Base-by-base conservation (phyloP, 2,797 vertebrate genomes). In the Megaceryle alcyon region DNA sequence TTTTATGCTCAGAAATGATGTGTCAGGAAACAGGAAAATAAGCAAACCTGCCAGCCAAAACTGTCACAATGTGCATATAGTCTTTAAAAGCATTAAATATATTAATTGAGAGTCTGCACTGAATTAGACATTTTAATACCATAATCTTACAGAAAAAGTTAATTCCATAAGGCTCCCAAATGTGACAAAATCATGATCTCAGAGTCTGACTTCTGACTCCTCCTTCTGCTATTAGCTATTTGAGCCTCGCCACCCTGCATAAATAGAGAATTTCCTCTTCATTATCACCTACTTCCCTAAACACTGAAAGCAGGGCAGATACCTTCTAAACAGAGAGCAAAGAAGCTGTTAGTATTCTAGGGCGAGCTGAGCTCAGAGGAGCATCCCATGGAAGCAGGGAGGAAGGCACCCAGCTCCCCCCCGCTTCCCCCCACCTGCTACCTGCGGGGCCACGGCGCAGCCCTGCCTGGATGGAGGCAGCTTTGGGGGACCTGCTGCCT, bases 361-460 rank as follows among this genome's bases (percentile, higher is more conserved):
- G 46, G 14, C 0, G 2, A 69, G 29, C 37, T 16, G 29, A 31
- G 8, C 49, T 39, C 29, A 57, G 14, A 43, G 4, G 7, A 71
- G 39, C 31, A 57, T 64, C 17, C 63, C 25, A 3, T 12, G n/a
- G 48, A 17, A 48, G 44, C 0, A 1, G 37, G 8, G 56, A 35
- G 64, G 60, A 31, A 66, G 56, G 60, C 35, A 51, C 25, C 3
- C 10, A 15, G 44, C 64, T 66, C 21, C 10, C 29, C 4, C 1
- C 23, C 31, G 54, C 70, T 64, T 39, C 63, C 33, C 29, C 0
- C 0, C 1, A 3, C 11, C 35, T 23, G 10, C 2, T 0, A 8
- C 23, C 2, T 7, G 19, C n/a, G 7, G 1, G n/a, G 25, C 14
- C 14, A 5, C 8, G 13, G 60, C 46, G 51, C 59, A 72, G 66